These are phyloP conservation scores for Leucopsar rothschildi DNA, from an alignment of 2,113 vertebrate species.

Conservation along the genomic window DNA sequence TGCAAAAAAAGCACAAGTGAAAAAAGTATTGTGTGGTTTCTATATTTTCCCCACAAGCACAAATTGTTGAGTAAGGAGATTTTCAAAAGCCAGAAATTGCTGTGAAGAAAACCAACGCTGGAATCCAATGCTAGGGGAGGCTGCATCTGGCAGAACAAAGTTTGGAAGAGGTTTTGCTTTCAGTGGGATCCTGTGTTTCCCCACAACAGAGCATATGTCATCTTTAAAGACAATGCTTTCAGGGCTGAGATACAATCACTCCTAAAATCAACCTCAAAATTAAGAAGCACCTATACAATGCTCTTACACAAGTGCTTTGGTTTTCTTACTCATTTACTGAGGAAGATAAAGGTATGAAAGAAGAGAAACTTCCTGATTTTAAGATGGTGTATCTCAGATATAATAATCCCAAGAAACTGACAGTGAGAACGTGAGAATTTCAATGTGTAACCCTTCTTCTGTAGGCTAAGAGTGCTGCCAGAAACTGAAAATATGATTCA, in stretches of 20 bases:
- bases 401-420: background rate
- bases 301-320: background rate
- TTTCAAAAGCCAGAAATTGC: conserved; percentile 74
- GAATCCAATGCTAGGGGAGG: conserved; percentile 14
- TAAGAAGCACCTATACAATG: conserved; percentile 1
- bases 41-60: conserved; percentile 56
- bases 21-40: conserved; percentile 53
- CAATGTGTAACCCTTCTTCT: background rate
- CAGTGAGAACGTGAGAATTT: conserved; percentile 2
- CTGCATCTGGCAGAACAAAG: conserved; percentile 47
- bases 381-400: background rate
- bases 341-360: background rate
- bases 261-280: conserved; percentile 20
- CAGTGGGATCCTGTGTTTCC: background rate
- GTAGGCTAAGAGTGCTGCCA: background rate
- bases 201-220: background rate
- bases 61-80: conserved; percentile 75
- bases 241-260: background rate
- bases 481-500: conserved; percentile 3
- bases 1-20: conserved; percentile 45
- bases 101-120: conserved; percentile 56
- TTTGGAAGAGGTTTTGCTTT: conserved; percentile 21
- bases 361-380: background rate
- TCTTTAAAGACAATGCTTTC: background rate
- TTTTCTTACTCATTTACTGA: background rate